Percentiles rank a stretch among this genome's conserved stretches.
Conservation (phyloP, 2,888 invertebrate species). For the Villa cingulata region DNA sequence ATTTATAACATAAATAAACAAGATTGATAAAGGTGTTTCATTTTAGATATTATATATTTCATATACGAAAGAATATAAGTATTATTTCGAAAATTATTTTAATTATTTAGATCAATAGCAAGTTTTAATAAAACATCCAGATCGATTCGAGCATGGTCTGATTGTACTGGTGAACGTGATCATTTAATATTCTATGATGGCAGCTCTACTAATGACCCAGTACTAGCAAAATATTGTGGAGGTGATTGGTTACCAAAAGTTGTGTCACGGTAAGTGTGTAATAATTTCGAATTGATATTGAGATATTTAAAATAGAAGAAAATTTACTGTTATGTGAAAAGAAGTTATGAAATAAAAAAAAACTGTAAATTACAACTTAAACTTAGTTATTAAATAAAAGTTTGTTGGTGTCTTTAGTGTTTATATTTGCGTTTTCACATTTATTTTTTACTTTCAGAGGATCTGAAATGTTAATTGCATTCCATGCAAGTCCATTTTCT, state of each 20-base stretch:
- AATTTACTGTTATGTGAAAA: too few relatives aligned
- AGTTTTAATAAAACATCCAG: conserved; percentile 58
- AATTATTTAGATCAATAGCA: conserved; percentile 34
- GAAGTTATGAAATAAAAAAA: too few relatives aligned
- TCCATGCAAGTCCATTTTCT: conserved; percentile 72
- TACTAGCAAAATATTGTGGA: conserved; percentile 76
- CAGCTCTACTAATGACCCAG: conserved; percentile 64
- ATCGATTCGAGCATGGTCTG: conserved; percentile 62
- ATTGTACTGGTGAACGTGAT: conserved; percentile 70
- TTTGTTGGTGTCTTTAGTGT: too few relatives aligned
- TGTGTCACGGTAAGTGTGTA: conserved; percentile 45
- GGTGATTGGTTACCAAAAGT: conserved; percentile 74
- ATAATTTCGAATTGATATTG: too few relatives aligned
- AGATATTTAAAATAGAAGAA: too few relatives aligned
- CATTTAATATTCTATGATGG: conserved; percentile 79
- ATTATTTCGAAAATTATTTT: too few relatives aligned
- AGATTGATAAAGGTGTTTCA: too few relatives aligned
- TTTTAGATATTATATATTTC: too few relatives aligned
- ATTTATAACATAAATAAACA: too few relatives aligned
- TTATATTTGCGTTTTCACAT: not conserved
- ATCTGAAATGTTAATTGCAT: conserved; percentile 74
- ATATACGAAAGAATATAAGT: too few relatives aligned
- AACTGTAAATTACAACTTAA: too few relatives aligned
- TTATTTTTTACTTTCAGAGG: conserved; percentile 39
- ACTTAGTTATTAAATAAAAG: too few relatives aligned